Evolutionary conservation across 2,797 vertebrate species (phyloP), one percentile per base, ranked within the genome.

Genomic region (Ceryle rudis): DNA sequence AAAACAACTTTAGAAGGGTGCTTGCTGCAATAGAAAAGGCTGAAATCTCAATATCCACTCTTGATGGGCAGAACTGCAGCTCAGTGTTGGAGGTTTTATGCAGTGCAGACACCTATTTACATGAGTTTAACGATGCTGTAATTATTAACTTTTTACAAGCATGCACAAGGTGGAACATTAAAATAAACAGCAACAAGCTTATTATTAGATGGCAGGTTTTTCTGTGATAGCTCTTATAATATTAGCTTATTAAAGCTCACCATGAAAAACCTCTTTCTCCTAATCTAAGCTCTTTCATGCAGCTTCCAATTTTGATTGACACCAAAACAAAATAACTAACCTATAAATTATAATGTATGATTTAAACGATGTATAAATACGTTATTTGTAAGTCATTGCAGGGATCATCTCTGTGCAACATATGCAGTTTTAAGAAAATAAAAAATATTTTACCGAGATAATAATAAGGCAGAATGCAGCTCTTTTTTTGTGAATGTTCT

Each of bases 321-420:
- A 93, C 13, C 64, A 94, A 96, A 95, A 96, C 86, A 96, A 94
- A 94, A 81, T 77, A 94, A 75, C 89, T 72, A 90, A 81, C 82
- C 86, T 91, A 90, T 91, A 95, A 96, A 95, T 96, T 95, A 89
- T 92, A 86, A 86, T 9, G 71, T 52, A 22, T 31, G 12, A 57
- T 80, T 90, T 92, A 92, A 93, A 49, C 49, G 85, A 42, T 54
- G 52, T 79, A 73, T 81, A 90, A 94, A 73, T 57, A 51, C 60
- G 16, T 80, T 92, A 81, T 86, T 92, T 93, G 85, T 33, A 70
- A 88, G 52, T 54, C 75, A 62, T 57, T 77, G 39, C 77, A 89
- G 91, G 77, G 29, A 86, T 89, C 81, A 84, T 70, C 73, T 18
- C 35, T 20, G 15, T 28, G 51, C 41, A 65, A 67, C n/a, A 52